These are phyloP conservation scores for Leptinotarsa texana DNA, from an alignment of 1,140 invertebrate genomes.

Conservation along the genomic window DNA sequence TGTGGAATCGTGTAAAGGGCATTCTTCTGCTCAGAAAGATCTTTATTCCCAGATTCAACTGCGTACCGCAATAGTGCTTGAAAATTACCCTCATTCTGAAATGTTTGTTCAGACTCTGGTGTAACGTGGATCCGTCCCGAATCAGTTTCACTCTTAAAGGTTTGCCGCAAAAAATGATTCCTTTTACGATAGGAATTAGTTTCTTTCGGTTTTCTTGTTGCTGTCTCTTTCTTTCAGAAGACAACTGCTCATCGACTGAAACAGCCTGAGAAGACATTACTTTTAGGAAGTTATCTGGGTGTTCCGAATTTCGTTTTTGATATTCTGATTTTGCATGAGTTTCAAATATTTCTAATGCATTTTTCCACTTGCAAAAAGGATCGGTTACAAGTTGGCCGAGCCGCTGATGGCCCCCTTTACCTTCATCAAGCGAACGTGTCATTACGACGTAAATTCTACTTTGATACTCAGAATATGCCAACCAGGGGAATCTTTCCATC, in stretches of 20 bases:
- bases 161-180: too few species aligned
- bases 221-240: slow-evolving; percentile 30
- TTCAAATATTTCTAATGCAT: too few species aligned
- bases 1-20: too few species aligned
- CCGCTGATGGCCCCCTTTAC: slow-evolving; percentile 15
- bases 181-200: too few species aligned
- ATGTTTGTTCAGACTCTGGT: too few species aligned
- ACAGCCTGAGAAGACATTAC: slow-evolving; percentile 16
- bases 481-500: slow-evolving; percentile 27
- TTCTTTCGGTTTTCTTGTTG: background rate
- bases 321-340: slow-evolving; percentile 21
- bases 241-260: background rate
- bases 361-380: slow-evolving; percentile 25
- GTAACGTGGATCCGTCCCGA: too few species aligned
- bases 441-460: slow-evolving; percentile 26
- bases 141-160: too few species aligned
- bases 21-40: too few species aligned
- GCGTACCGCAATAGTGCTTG: too few species aligned
- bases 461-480: slow-evolving; percentile 26
- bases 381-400: slow-evolving; percentile 29
- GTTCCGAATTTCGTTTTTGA: slow-evolving; percentile 26
- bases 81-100: too few species aligned
- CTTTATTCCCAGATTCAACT: too few species aligned
- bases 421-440: too few species aligned
- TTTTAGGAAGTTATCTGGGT: slow-evolving; percentile 4